These are phyloP conservation scores for Periophthalmus magnuspinnatus DNA, from an alignment of 2,797 vertebrate genomes.

Conservation along the genomic window DNA sequence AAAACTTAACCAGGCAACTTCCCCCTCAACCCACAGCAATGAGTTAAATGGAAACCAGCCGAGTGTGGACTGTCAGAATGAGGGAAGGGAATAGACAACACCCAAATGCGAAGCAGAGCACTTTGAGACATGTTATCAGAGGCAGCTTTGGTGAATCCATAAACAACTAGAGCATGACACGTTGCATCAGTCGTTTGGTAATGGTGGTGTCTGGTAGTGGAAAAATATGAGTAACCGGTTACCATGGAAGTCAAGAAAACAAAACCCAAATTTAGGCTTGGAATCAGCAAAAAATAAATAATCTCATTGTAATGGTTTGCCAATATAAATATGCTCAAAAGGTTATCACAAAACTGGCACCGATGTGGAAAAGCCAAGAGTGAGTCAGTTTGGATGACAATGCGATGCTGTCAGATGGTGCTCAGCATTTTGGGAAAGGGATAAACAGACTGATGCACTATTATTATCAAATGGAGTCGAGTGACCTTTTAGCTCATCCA, in stretches of 20 bases:
- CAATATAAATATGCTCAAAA: constrained; percentile 20
- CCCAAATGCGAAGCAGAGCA: constrained; percentile 34
- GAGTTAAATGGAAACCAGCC: constrained; percentile 40
- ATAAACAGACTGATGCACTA: constrained; percentile 18
- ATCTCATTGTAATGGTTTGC: neutral
- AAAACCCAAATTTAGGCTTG: neutral
- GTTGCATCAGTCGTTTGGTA: neutral
- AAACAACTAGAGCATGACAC: constrained; percentile 21
- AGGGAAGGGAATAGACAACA: constrained; percentile 39
- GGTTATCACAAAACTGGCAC: constrained; percentile 22
- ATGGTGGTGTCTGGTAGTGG: constrained; percentile 8
- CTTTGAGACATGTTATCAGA: constrained; percentile 23
- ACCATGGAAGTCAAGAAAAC: neutral
- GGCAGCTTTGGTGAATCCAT: constrained; percentile 15
- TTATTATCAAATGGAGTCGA: constrained; percentile 15
- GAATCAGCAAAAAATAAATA: neutral
- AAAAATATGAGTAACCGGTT: neutral
- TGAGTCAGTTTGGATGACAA: constrained; percentile 23
- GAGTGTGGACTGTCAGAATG: constrained; percentile 36
- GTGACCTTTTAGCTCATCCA: constrained; percentile 11
- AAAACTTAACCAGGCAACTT: neutral
- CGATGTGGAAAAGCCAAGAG: constrained; percentile 1
- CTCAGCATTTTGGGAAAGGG: constrained; percentile 26
- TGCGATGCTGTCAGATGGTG: constrained; percentile 1
- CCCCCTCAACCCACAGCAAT: neutral